Conservation (phyloP, 1,140 invertebrate genomes). For the Heliconius hewitsoni region DNA sequence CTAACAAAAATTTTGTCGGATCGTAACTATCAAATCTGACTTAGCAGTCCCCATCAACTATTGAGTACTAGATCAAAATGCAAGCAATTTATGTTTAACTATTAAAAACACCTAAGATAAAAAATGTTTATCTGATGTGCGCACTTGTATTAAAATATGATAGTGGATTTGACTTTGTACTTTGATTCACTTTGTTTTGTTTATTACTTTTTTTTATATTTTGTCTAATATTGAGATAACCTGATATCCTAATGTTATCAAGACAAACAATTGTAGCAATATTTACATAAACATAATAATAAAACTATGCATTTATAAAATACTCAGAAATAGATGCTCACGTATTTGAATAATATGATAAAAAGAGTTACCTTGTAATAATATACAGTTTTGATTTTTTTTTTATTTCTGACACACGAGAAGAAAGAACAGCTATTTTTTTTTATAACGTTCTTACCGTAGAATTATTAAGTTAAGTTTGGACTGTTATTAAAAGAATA, state of each 20-base stretch:
- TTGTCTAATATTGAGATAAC: constrained; percentile 5
- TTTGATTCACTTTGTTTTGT: not conserved
- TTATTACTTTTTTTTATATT: not conserved
- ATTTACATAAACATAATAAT: not conserved
- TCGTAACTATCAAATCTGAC: no score
- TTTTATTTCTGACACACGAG: no score
- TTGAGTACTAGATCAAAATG: no score
- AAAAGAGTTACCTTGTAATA: not conserved
- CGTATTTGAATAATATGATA: not conserved
- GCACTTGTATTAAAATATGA: not conserved
- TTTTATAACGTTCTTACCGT: no score
- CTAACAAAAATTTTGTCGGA: no score
- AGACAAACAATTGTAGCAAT: constrained; percentile 16
- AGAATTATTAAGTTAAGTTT: no score
- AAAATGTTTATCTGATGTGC: not conserved
- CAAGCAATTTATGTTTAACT: no score
- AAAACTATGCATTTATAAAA: not conserved
- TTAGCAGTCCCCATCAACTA: no score
- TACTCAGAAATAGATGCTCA: not conserved
- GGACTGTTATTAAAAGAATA: no score
- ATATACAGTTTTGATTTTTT: not conserved
- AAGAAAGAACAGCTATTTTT: no score
- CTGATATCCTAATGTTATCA: not conserved
- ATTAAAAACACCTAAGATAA: not conserved
- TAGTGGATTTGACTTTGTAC: not conserved